Conservation (phyloP, 2,888 invertebrate genomes). For the Trachelus stipa region DNA sequence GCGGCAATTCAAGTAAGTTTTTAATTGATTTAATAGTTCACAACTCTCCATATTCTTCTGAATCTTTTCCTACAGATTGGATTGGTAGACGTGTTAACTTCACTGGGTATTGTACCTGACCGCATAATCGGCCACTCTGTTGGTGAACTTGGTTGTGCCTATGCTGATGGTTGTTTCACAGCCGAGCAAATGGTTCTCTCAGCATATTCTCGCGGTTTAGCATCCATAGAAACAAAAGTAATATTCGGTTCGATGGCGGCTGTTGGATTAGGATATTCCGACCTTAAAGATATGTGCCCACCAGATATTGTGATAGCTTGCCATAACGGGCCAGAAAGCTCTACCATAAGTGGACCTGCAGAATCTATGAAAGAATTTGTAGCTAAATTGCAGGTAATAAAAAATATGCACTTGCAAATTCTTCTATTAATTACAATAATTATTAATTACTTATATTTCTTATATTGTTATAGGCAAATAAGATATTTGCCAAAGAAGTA, state of each 20-base stretch:
- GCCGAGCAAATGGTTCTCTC: constrained; percentile 87
- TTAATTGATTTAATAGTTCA: constrained; percentile 1
- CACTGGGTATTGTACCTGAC: constrained; percentile 75
- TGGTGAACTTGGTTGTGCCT: constrained; percentile 95
- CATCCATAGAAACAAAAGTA: constrained; percentile 78
- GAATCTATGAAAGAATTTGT: constrained; percentile 77
- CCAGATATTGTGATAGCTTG: constrained; percentile 86
- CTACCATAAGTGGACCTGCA: constrained; percentile 90
- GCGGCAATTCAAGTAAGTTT: constrained; percentile 73
- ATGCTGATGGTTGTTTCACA: constrained; percentile 92
- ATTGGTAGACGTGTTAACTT: constrained; percentile 73
- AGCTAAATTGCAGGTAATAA: constrained; percentile 67
- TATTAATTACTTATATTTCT: background rate
- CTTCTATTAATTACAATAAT: background rate
- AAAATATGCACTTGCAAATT: background rate
- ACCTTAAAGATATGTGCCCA: constrained; percentile 76
- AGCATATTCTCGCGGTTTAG: constrained; percentile 85
- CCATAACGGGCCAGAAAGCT: constrained; percentile 86
- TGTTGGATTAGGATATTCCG: constrained; percentile 75
- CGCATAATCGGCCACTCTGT: constrained; percentile 90
- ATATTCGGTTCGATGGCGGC: constrained; percentile 90
- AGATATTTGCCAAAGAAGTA: constrained; percentile 85
- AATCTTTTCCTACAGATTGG: constrained; percentile 67
- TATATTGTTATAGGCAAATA: constrained; percentile 69
- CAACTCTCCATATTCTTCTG: background rate